Conservation (phyloP, 2,113 vertebrate genomes). For the Laterallus jamaicensis region DNA sequence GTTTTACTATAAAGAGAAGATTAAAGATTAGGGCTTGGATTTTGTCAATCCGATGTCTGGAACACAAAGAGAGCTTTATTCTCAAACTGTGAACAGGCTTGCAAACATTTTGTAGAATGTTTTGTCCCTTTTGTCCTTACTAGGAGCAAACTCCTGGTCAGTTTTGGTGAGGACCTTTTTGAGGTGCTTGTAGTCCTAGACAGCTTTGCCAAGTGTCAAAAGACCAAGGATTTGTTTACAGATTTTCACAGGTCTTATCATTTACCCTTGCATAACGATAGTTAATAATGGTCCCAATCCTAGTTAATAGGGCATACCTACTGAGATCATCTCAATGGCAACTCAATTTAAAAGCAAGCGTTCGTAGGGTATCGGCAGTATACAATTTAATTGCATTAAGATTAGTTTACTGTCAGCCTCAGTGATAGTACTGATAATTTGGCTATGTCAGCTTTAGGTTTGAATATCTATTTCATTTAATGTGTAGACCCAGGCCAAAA, state of each 20-base stretch:
- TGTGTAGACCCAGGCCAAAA: not conserved
- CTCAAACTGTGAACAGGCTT: not conserved
- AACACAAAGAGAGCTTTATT: not conserved
- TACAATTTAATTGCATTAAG: not conserved
- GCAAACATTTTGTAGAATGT: rapidly evolving
- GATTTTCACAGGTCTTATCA: not conserved
- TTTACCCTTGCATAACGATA: not conserved
- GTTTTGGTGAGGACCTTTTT: not conserved
- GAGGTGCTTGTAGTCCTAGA: not conserved
- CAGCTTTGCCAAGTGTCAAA: not conserved
- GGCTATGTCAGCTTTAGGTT: not conserved
- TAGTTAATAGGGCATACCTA: not conserved
- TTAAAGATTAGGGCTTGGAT: not conserved
- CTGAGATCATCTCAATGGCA: not conserved
- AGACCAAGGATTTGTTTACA: not conserved
- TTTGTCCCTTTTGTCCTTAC: not conserved
- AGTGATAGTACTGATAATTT: not conserved
- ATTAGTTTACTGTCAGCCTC: not conserved
- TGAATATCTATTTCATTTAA: not conserved
- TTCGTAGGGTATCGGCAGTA: not conserved
- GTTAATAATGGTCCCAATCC: rapidly evolving
- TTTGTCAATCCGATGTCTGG: not conserved
- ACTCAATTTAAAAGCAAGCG: not conserved
- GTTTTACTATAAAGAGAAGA: not conserved
- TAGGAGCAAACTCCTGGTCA: not conserved